phyloP scores from a whole-genome alignment of 2,113 vertebrate species.

The Vireo altiloquus region DNA sequence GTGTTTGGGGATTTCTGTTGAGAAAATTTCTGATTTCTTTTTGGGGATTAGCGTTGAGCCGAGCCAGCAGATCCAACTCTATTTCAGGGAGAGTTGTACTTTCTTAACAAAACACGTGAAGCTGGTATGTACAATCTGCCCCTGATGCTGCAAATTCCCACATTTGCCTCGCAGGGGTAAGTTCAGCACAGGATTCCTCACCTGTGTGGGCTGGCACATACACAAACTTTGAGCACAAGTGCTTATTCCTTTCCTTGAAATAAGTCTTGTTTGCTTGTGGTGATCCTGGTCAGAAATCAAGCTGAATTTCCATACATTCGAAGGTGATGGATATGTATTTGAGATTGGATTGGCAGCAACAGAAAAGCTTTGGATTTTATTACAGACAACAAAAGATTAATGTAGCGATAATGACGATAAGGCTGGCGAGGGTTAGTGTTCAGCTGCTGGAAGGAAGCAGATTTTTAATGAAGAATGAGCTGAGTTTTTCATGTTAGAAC shows the following conservation, averaged over 20 bases:
- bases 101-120: not conserved
- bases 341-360: not conserved
- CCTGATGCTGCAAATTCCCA: not conserved
- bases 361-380: not conserved
- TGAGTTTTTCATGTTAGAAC: not conserved
- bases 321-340: not conserved
- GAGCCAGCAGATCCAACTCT: not conserved
- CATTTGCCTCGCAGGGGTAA: rapidly evolving
- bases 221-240: not conserved
- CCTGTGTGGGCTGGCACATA: not conserved
- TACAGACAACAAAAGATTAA: not conserved
- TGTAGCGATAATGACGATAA: not conserved
- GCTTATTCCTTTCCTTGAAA: not conserved
- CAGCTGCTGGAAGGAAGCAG: not conserved
- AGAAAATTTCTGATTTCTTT: not conserved
- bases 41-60: not conserved
- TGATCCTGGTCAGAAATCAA: not conserved
- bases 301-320: not conserved
- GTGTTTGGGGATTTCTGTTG: not conserved
- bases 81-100: not conserved
- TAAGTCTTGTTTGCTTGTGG: not conserved
- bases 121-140: not conserved
- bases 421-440: not conserved
- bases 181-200: not conserved
- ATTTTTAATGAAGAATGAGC: not conserved